These are phyloP conservation scores for Sphenodon punctatus DNA, from an alignment of 2,797 vertebrate species.

Conservation along the genomic window DNA sequence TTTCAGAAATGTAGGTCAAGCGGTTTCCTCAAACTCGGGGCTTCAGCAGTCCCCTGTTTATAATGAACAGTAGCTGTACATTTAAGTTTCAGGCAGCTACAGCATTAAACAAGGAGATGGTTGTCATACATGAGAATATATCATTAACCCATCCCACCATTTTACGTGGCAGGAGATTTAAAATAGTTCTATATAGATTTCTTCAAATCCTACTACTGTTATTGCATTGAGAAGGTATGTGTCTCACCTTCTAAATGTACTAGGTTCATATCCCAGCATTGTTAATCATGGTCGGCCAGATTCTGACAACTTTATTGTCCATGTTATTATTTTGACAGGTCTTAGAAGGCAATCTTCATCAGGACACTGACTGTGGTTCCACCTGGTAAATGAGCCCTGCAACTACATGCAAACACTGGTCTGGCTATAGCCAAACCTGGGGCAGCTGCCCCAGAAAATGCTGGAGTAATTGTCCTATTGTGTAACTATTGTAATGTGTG, in stretches of 20 bases:
- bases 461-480: no score
- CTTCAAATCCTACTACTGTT: slow-evolving; percentile 35
- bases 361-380: no score
- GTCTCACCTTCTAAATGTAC: slow-evolving; percentile 24
- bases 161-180: slow-evolving; percentile 42
- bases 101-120: not conserved
- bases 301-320: not conserved
- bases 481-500: no score
- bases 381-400: no score
- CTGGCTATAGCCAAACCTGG: no score
- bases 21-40: no score
- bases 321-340: not conserved
- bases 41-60: no score
- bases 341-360: not conserved
- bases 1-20: no score
- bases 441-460: no score
- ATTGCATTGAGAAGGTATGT: slow-evolving; percentile 40
- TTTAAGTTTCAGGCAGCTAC: no score
- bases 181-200: slow-evolving; percentile 57
- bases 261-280: slow-evolving; percentile 10
- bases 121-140: slow-evolving; percentile 46
- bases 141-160: slow-evolving; percentile 45
- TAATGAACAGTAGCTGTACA: no score
- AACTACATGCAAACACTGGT: no score
- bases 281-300: not conserved